Conservation (phyloP, 2,113 vertebrate species). For the Tragelaphus imberbis region DNA sequence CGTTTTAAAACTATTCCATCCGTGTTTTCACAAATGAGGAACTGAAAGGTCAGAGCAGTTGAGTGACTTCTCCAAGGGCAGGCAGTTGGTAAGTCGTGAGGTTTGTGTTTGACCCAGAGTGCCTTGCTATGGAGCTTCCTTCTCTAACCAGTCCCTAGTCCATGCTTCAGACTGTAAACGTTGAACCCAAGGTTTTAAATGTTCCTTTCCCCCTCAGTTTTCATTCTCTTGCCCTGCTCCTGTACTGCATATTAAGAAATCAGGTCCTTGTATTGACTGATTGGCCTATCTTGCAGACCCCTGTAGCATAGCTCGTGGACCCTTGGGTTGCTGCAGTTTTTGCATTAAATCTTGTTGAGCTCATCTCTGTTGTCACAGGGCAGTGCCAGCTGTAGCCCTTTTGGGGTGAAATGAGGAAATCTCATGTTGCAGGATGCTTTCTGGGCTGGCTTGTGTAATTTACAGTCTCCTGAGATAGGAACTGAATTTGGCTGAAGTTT, state of each 20-base stretch:
- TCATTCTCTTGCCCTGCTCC: neutral
- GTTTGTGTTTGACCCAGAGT: neutral
- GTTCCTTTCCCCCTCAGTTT: neutral
- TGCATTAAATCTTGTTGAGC: neutral
- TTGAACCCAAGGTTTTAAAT: neutral
- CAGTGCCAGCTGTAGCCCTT: neutral
- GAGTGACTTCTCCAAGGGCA: neutral
- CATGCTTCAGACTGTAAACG: neutral
- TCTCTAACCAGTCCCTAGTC: neutral
- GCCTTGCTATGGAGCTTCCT: neutral
- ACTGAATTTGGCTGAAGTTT: neutral
- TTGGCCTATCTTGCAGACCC: neutral
- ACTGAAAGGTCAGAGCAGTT: neutral
- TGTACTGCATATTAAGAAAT: neutral
- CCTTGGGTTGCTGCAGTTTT: neutral
- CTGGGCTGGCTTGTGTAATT: neutral
- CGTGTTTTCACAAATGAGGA: neutral
- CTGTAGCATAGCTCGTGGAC: neutral
- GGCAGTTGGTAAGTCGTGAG: neutral
- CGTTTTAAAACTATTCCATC: neutral
- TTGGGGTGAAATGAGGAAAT: conserved; percentile 1
- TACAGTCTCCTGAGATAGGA: neutral
- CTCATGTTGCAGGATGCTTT: neutral
- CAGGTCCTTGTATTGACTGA: neutral
- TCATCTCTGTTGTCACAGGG: neutral